A percentile compares a stretch with the other conserved stretches of the same genome.
Conservation (phyloP, 2,113 vertebrate genomes). For the Eulemur rufifrons region DNA sequence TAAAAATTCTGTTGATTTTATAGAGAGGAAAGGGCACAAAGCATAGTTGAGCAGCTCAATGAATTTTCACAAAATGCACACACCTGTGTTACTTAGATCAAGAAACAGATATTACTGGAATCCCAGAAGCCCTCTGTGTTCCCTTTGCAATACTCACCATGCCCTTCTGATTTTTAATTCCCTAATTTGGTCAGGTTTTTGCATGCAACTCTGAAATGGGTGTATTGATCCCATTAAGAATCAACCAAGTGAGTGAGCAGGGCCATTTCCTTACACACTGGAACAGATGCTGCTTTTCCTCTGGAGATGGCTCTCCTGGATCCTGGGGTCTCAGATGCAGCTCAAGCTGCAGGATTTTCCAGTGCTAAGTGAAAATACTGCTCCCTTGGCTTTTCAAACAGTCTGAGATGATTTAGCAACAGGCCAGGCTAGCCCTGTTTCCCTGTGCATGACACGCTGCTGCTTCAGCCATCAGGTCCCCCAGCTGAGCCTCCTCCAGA, state of each 20-base stretch:
- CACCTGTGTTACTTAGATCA: background rate
- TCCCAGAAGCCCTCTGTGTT: background rate
- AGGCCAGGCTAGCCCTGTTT: background rate
- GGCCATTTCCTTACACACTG: slow-evolving; percentile 52
- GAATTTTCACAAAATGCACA: slow-evolving; percentile 33
- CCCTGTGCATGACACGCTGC: slow-evolving; percentile 34
- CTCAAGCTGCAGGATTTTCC: slow-evolving; percentile 54
- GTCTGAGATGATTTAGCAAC: slow-evolving; percentile 64
- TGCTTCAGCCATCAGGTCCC: background rate
- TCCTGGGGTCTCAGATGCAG: slow-evolving; percentile 62
- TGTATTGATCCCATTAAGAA: slow-evolving; percentile 74
- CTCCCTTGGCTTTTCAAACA: slow-evolving; percentile 3
- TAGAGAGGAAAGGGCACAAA: background rate
- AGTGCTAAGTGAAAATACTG: slow-evolving; percentile 35
- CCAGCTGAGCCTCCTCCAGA: slow-evolving; percentile 59
- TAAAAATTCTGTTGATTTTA: background rate
- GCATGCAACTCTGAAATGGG: slow-evolving; percentile 43
- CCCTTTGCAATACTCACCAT: background rate
- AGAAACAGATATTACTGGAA: background rate
- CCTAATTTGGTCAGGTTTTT: slow-evolving; percentile 53
- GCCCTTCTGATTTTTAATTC: slow-evolving; percentile 52
- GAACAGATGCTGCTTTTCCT: slow-evolving; percentile 72
- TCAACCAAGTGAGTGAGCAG: slow-evolving; percentile 64
- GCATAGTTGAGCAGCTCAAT: background rate
- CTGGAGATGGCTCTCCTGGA: slow-evolving; percentile 66